These are phyloP conservation scores for Lerista edwardsae DNA, from an alignment of 2,797 vertebrate species.

Conservation along the genomic window DNA sequence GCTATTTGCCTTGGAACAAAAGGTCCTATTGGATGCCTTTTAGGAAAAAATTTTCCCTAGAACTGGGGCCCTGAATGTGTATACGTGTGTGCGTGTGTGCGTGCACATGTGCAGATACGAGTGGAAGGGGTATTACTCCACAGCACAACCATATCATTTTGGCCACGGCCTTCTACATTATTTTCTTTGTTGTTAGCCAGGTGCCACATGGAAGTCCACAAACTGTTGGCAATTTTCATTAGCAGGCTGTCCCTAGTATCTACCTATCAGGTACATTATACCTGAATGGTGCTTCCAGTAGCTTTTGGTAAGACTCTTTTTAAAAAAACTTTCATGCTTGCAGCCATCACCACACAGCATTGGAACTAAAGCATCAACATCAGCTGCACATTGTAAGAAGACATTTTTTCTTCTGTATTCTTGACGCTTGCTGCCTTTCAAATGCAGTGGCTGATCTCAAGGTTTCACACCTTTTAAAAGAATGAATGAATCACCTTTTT, in stretches of 20 bases:
- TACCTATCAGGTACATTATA: background rate
- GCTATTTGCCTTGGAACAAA: too few species aligned
- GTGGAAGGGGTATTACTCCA: background rate
- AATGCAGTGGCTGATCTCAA: background rate
- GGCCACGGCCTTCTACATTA: background rate
- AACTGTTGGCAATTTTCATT: background rate
- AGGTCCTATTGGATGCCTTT: too few species aligned
- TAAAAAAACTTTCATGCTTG: background rate
- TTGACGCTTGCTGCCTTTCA: background rate
- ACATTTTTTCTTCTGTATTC: background rate
- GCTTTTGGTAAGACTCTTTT: background rate
- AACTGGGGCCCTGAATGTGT: too few species aligned
- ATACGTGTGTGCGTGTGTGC: too few species aligned
- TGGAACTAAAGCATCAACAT: background rate
- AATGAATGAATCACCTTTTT: background rate
- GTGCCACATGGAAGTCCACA: background rate
- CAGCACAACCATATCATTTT: background rate
- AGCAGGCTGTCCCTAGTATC: background rate
- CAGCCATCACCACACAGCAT: background rate
- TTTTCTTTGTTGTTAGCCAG: background rate
- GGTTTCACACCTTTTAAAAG: background rate
- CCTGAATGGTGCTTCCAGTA: background rate
- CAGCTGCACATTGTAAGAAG: background rate
- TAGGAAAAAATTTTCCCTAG: too few species aligned
- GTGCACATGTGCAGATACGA: too few species aligned